Evolutionary conservation across 1,140 invertebrate genomes (phyloP), one percentile per base, ranked within the genome.

Genomic region (Pemphigus obesinymphae): DNA sequence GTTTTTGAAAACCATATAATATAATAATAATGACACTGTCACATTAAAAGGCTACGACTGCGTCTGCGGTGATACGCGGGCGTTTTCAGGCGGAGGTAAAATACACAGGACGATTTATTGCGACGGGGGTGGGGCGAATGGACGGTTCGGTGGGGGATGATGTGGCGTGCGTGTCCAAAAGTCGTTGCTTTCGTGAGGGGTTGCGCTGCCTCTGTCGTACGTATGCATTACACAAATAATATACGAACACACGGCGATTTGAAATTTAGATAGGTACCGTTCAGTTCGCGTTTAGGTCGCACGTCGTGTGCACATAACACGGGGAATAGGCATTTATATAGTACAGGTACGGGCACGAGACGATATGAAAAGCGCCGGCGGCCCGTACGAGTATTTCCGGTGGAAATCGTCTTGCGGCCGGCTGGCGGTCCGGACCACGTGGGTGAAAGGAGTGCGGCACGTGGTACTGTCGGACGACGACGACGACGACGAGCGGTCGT

Each of bases 321-420:
- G 29, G n/a, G n/a, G n/a, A n/a, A n/a, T n/a, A n/a, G n/a, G n/a
- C n/a, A n/a, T n/a, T n/a, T n/a, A n/a, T n/a, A n/a, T n/a, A n/a
- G n/a, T n/a, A n/a, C n/a, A n/a, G n/a, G n/a, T n/a, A n/a, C n/a
- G n/a, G 17, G 15, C 13, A 20, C 29, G 23, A 15, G 5, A 7
- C 34, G 17, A 31, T n/a, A 80, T 80, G 76, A 80, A 80, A 29
- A 40, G 55, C 6, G 23, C 55, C 23, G 26, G 17, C 15, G 34
- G 31, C 23, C 53, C 55, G 34, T 80, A 80, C 17, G 76, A 43
- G 83, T 53, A 87, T 23, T 86, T 88, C 20, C 89, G 89, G 83
- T 93, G 92, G 92, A 90, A 92, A 84, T 91, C 92, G 15, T 93
- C 92, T 37, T 89, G 90, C 84, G 87, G 91, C 85, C 91, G 92